A percentile compares a stretch with the other conserved stretches of the same genome.
These are phyloP conservation scores for Prunella strophiata DNA, from an alignment of 2,797 vertebrate species.

Conservation along the genomic window DNA sequence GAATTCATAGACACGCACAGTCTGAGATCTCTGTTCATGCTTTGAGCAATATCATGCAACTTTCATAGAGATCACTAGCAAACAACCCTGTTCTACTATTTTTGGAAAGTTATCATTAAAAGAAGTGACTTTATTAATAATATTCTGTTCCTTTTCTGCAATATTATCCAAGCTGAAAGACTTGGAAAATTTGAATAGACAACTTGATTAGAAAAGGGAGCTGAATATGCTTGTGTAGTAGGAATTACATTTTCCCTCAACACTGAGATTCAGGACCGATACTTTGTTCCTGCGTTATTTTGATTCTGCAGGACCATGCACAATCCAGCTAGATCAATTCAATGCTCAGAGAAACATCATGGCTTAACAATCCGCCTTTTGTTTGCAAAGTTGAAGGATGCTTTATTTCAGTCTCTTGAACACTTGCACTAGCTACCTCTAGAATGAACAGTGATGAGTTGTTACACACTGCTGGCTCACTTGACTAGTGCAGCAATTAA, in stretches of 20 bases:
- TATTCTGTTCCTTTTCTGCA: not conserved
- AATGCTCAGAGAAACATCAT: not conserved
- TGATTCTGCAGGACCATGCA: not conserved
- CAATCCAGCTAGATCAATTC: not conserved
- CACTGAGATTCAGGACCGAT: accelerated
- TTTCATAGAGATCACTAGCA: not conserved
- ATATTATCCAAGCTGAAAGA: not conserved
- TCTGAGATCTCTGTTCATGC: not conserved
- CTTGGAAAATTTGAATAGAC: not conserved
- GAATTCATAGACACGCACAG: not conserved
- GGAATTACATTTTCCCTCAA: not conserved
- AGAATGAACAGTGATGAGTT: not conserved
- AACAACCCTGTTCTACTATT: not conserved
- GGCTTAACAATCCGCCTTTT: not conserved
- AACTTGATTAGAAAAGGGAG: not conserved
- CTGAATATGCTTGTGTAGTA: not conserved
- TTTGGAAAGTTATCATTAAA: not conserved
- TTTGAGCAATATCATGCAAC: not conserved
- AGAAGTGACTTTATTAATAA: not conserved
- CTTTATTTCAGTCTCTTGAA: not conserved
- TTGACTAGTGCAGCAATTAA: not conserved
- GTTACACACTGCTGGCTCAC: not conserved
- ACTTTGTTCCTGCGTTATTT: not conserved
- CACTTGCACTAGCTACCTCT: not conserved
- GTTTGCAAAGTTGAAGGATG: not conserved